A percentile compares a stretch with the other conserved stretches of the same genome.
Conservation (phyloP, 1,140 invertebrate species). For the Philopotamus ludificatus region DNA sequence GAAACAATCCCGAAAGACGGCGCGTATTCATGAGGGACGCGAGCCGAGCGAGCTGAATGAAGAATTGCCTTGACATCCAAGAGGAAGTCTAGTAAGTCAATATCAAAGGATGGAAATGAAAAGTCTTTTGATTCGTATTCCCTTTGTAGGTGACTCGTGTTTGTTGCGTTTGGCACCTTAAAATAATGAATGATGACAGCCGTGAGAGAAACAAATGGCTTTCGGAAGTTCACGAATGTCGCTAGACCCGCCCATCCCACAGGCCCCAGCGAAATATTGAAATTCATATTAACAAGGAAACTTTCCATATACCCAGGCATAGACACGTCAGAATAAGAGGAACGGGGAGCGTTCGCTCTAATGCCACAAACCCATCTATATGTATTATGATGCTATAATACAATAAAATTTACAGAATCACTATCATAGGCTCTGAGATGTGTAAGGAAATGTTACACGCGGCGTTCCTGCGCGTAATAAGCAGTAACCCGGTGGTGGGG, state of each 20-base stretch:
- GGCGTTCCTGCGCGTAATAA: no score
- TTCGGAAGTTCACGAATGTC: conserved; percentile 7
- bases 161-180: conserved; percentile 33
- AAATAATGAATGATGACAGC: conserved; percentile 35
- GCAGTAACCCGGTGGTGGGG: no score
- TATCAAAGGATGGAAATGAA: conserved; percentile 39
- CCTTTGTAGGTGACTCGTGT: conserved; percentile 33
- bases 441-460: no score
- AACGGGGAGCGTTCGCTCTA: no score
- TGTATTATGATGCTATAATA: no score
- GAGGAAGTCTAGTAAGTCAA: conserved; percentile 11
- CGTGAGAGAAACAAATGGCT: conserved; percentile 20
- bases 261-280: conserved; percentile 7
- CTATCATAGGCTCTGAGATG: no score
- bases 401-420: no score
- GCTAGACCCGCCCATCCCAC: not conserved
- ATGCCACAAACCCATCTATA: no score
- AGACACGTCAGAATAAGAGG: not conserved
- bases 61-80: conserved; percentile 11
- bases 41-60: no score
- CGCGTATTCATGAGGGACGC: no score
- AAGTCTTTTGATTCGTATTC: conserved; percentile 35
- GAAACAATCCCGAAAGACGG: no score
- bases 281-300: conserved; percentile 1
- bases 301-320: not conserved